Evolutionary conservation across 2,797 vertebrate species (phyloP).

Genomic region (Chaunax sp.): DNA sequence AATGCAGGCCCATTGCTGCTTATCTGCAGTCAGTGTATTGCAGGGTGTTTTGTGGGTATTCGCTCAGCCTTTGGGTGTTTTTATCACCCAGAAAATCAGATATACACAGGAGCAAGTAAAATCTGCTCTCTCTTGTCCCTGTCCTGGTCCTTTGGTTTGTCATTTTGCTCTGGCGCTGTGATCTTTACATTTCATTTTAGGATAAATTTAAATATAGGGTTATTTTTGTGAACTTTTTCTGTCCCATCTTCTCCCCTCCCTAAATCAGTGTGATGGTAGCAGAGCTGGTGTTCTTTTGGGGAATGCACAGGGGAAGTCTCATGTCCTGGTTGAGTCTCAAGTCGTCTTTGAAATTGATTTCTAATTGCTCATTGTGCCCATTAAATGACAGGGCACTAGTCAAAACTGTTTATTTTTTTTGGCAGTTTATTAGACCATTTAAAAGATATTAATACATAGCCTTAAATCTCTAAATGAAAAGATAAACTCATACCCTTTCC

Average conservation of each 20-base stretch:
- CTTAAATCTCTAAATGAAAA: neutral
- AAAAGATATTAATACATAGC: neutral
- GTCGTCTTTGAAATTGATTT: constrained; percentile 12
- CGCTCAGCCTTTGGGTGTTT: constrained; percentile 34
- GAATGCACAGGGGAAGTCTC: constrained; percentile 33
- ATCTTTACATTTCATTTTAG: constrained; percentile 9
- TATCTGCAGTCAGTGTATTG: constrained; percentile 61
- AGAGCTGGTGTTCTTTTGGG: constrained; percentile 33
- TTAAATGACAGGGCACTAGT: neutral
- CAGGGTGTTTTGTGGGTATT: constrained; percentile 34
- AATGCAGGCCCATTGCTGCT: constrained; percentile 55
- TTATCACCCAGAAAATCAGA: constrained; percentile 29
- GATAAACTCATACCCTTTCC: neutral
- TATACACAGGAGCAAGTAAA: constrained; percentile 18
- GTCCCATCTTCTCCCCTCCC: constrained; percentile 34
- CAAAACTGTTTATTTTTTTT: neutral
- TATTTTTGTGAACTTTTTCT: constrained; percentile 29
- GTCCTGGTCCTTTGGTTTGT: constrained; percentile 71
- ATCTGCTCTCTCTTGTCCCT: constrained; percentile 26
- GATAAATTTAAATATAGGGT: constrained; percentile 21
- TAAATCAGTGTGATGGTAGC: constrained; percentile 12
- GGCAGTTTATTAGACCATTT: neutral
- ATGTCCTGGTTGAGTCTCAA: constrained; percentile 14
- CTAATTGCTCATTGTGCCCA: neutral
- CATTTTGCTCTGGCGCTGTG: constrained; percentile 64